Percentiles rank a stretch among this genome's conserved stretches.
Evolutionary conservation across 1,140 invertebrate genomes (phyloP).

Genomic region (Halictus rubicundus): DNA sequence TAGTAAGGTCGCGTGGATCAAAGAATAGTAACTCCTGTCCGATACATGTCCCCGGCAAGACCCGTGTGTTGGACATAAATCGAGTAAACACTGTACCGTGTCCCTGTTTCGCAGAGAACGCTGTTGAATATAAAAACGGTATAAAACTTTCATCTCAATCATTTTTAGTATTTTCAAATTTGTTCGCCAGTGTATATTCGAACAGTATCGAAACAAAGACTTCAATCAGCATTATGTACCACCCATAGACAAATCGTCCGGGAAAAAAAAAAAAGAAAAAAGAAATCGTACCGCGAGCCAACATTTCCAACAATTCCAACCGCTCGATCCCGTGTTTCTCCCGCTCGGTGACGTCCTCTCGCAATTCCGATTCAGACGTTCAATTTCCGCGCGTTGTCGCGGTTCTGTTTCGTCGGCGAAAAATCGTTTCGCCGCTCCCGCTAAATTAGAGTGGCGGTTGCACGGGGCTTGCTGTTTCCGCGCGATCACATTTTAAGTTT

Average conservation of each 20-base stretch:
- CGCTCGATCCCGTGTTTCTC: neutral
- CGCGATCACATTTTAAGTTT: neutral
- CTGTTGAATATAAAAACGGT: too few relatives aligned
- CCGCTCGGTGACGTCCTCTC: neutral
- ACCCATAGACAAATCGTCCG: neutral
- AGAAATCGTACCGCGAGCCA: neutral
- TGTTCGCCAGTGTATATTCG: neutral
- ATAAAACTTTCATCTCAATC: too few relatives aligned
- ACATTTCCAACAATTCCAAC: neutral
- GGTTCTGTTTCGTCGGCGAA: neutral
- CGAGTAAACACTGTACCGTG: too few relatives aligned
- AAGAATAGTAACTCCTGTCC: too few relatives aligned
- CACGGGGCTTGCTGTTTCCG: neutral
- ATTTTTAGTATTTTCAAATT: too few relatives aligned
- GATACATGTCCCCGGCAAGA: too few relatives aligned
- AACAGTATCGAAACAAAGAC: neutral
- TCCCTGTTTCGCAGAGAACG: too few relatives aligned
- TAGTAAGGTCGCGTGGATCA: too few relatives aligned
- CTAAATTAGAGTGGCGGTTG: neutral
- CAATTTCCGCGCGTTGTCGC: neutral
- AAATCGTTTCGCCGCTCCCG: neutral
- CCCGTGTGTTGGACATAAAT: too few relatives aligned
- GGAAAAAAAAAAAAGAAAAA: too few relatives aligned
- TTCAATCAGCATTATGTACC: neutral
- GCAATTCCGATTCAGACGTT: constrained; percentile 3